phyloP scores from a whole-genome alignment of 2,113 vertebrate species.

The Toxostoma redivivum region DNA sequence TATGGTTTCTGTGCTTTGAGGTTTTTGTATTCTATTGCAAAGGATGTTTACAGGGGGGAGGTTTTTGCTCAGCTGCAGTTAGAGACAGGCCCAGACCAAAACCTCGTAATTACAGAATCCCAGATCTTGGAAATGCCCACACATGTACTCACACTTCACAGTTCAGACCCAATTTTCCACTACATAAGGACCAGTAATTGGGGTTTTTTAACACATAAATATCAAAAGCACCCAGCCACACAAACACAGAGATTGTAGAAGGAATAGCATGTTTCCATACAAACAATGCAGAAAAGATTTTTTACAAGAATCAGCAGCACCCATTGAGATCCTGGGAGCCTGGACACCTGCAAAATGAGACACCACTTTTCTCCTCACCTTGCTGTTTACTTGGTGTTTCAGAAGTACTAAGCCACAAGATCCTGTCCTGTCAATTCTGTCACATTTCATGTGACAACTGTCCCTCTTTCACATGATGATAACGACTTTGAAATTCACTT shows the following conservation, averaged over 20 bases:
- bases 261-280: not conserved
- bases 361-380: not conserved
- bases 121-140: not conserved
- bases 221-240: not conserved
- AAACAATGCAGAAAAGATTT: not conserved
- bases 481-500: constrained; percentile 24
- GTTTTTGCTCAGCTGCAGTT: not conserved
- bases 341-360: not conserved
- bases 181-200: not conserved
- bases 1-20: not conserved
- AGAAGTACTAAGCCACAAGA: not conserved
- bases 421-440: not conserved
- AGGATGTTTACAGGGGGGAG: not conserved
- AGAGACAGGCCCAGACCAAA: not conserved
- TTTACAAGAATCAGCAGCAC: not conserved
- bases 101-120: not conserved
- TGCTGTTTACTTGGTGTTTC: not conserved
- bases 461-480: not conserved
- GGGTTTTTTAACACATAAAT: not conserved
- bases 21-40: not conserved
- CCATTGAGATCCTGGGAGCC: not conserved
- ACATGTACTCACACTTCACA: not conserved
- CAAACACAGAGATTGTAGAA: not conserved
- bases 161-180: not conserved
- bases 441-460: constrained; percentile 1